phyloP scores from a whole-genome alignment of 2,888 invertebrate genomes.

The Rotaria macrura region DNA sequence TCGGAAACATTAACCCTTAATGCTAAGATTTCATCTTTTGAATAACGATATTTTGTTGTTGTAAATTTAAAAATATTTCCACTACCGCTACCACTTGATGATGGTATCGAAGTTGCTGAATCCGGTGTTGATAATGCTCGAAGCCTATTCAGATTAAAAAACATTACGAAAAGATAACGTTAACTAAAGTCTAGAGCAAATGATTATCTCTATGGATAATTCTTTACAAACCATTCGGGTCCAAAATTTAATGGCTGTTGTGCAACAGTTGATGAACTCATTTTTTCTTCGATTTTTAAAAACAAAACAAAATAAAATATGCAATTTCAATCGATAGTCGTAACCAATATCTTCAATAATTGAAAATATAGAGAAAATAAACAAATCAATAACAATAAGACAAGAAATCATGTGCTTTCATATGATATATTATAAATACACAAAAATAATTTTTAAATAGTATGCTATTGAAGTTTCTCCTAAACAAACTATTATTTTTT shows the following conservation, averaged over 20 bases:
- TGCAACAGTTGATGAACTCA: neutral
- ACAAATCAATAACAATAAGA: neutral
- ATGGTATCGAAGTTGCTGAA: neutral
- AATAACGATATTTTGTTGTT: conserved; percentile 8
- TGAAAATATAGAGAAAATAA: neutral
- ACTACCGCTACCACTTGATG: neutral
- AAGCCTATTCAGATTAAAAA: neutral
- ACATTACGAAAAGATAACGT: no score
- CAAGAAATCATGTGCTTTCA: no score
- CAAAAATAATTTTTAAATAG: no score
- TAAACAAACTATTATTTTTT: no score
- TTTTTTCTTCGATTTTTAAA: neutral
- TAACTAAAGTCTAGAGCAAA: no score
- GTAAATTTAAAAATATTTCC: conserved; percentile 4
- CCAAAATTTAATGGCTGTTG: conserved; percentile 11
- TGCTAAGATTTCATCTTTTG: conserved; percentile 12
- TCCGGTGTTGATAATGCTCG: conserved; percentile 4
- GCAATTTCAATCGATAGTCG: neutral
- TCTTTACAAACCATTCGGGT: neutral
- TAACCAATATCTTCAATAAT: neutral
- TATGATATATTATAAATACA: no score
- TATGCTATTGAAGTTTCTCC: no score
- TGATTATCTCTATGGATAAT: neutral
- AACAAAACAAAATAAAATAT: neutral
- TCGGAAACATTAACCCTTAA: neutral